Base-by-base conservation (phyloP, 2,113 vertebrate species). In the Lichenostomus cassidix region DNA sequence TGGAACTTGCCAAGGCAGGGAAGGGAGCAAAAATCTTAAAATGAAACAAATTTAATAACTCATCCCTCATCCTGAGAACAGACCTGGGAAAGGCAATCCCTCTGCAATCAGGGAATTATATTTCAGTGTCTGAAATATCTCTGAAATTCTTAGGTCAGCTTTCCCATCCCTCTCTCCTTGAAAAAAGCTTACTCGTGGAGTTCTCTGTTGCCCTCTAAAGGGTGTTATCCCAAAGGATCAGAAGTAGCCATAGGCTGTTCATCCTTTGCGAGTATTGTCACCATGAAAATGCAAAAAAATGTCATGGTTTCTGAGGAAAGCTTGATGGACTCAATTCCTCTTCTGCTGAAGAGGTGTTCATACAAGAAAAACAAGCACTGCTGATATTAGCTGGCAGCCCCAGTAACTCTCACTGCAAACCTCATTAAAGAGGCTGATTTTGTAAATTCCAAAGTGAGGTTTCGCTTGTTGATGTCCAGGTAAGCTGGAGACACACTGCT, bases 1-100 rank as follows among this genome's bases (percentile, higher is more conserved):
- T 64, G 79, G 52, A 88, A 96, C 20, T 3, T 92, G 93, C 87
- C 93, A 95, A 87, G 77, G 69, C 89, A 87, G 63, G 58, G 71
- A 97, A 93, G 4, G 33, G 84, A 93, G 65, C 78, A 94, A 92
- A 86, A 92, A 75, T 46, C 81, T 76, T 84, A 47, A 83, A 63
- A 52, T 33, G 11, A n/a, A 46, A 81, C 39, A 69, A 52, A 68
- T 76, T 52, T 56, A 90, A 12, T 83, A 94, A 83, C 15, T 84
- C 79, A 58, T 74, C 35, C 35, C 16, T 89, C 65, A 53, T 49
- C 27, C 59, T n/a, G 25, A 90, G 41, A 85, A 82, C 2, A 11
- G 53, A 49, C 37, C 42, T 35, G 42, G 27, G 55, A 59, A 92
- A 88, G 12, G 39, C 64, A 78, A 67, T 70, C 31, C 39, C 71